Base-by-base conservation (phyloP, 2,797 vertebrate genomes). In the Heterohyrax brucei region DNA sequence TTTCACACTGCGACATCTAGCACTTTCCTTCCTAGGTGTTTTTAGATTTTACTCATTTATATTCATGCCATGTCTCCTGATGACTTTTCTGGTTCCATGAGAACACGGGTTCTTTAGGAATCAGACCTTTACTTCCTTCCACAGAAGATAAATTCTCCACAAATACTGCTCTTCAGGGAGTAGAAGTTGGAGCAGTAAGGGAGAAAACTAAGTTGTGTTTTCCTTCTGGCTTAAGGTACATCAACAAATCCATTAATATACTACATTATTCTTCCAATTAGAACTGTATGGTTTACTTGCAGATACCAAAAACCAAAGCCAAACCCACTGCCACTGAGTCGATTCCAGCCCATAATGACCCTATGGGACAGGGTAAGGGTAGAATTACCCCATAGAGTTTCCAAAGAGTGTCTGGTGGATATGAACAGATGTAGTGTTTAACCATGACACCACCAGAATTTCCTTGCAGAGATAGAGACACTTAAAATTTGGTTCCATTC, bases 401-500 rank as follows among this genome's bases (percentile, higher is more conserved):
- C 39, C 39, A 39, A 39, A 39, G 39, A 39, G 39, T 39, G 39
- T 39, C 39, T 39, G 39, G 39, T 39, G 39, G 39, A 39, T 39
- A 39, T 39, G 39, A 39, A 39, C 39, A 39, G 39, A 39, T 3
- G 3, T 39, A 39, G 39, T 39, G 39, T 39, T 39, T 39, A 39
- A 39, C 39, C 39, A 39, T 39, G 39, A 39, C 39, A 39, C 39
- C 39, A 39, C 39, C 39, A 39, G 39, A 39, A n/a, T 83, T 89
- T 82, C 76, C 16, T 90, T 82, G 61, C 68, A 93, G 53, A 84
- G 1, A 73, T 28, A 77, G 66, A 88, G 80, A 86, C n/a, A 44
- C 19, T 89, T 83, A 93, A 53, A 96, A 95, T 86, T 82, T 82
- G 46, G 8, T 93, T 83, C 62, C 14, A 53, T 72, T 26, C 13